Base-by-base conservation (phyloP, 2,888 invertebrate species). In the Ischnura elegans region DNA sequence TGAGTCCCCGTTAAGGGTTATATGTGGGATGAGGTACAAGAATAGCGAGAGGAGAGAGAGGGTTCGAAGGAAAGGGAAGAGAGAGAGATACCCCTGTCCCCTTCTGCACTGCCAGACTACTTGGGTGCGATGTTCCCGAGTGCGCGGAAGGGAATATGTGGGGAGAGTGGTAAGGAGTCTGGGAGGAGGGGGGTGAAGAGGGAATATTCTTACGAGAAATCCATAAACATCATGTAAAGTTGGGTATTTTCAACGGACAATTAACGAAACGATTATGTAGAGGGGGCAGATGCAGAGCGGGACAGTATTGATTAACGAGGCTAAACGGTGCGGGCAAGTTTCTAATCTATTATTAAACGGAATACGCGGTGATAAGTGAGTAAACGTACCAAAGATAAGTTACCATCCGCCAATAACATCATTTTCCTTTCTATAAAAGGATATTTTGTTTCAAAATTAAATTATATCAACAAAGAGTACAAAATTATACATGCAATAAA, bases 141-240 rank as follows among this genome's bases (percentile, higher is more conserved):
- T n/a, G n/a, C n/a, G n/a, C n/a, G n/a, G n/a, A n/a, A 21, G 61
- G 61, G 5, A n/a, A 21, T 29, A 29, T 76, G 42, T 10, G 86
- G n/a, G 25, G 43, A 46, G 86, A 13, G 86, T 45, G 29, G 29
- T 10, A 10, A 1, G 76, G 76, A 36, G 36, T 10, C 25, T 29
- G 16, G 76, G n/a, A 36, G 36, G 36, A 16, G 16, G 25, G 61
- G 25, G 61, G 25, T 21, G 19, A 16, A 61, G 76, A 3, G 76
- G 16, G 25, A 36, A 29, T 76, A 76, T 76, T 76, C 76, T 76
- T 36, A 76, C 76, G 76, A 76, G 76, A 76, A 76, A 76, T 76
- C 76, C 76, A 76, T 76, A 76, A 76, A 76, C 76, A 76, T 36
- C 76, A 61, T 29, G 8, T 76, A 76, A 76, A 76, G 76, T 76